Evolutionary conservation across 2,113 vertebrate genomes (phyloP).

Genomic region (Bos indicus): DNA sequence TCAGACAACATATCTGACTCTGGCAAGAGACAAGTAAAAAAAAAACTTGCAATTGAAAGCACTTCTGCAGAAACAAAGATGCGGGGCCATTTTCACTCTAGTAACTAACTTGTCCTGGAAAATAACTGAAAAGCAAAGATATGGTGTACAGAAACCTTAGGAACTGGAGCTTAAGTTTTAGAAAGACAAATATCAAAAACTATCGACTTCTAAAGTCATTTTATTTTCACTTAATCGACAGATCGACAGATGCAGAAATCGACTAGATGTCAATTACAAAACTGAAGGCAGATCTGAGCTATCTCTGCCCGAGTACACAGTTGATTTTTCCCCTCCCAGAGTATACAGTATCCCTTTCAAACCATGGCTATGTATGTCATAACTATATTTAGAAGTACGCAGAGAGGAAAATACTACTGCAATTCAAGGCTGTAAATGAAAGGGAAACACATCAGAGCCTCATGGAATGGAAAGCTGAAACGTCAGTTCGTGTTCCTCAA

Average conservation of each 20-base stretch:
- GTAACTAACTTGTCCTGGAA: neutral
- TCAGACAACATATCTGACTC: neutral
- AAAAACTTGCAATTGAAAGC: neutral
- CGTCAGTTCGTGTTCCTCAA: neutral
- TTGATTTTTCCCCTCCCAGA: neutral
- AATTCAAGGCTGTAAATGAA: neutral
- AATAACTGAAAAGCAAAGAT: neutral
- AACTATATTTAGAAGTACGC: conserved; percentile 3
- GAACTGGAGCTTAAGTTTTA: neutral
- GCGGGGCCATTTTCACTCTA: neutral
- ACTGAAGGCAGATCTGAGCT: neutral
- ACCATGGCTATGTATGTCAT: neutral
- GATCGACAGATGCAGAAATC: neutral
- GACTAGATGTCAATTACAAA: neutral
- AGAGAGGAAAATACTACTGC: neutral
- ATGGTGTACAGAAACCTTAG: fast-evolving
- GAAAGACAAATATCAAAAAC: neutral
- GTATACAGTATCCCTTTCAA: neutral
- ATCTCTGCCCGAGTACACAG: neutral
- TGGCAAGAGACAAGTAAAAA: neutral
- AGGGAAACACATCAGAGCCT: neutral
- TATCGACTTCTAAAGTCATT: neutral
- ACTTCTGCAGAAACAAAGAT: neutral
- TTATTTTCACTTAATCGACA: neutral
- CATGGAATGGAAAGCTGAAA: fast-evolving